Base-by-base conservation (phyloP, 2,797 vertebrate species). In the Chloroceryle inda region DNA sequence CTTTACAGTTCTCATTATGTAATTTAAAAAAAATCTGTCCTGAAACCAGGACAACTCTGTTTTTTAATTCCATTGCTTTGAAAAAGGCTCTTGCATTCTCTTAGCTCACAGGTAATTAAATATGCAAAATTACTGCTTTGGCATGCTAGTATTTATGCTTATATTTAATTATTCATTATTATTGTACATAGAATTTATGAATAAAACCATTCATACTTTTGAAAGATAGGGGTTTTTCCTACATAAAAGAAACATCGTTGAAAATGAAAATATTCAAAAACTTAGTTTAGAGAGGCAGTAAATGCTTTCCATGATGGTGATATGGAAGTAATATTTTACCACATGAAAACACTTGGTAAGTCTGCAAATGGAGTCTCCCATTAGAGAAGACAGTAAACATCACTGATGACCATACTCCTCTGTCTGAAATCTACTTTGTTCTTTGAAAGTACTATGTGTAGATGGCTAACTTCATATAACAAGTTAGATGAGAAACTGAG, bases 51-150 rank as follows among this genome's bases (percentile, higher is more conserved):
- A 52, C 50, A 52, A 5, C 10, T 22, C 31, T 72, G 38, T 0
- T 31, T 69, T 91, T 84, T 66, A 78, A 64, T 75, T 79, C 16
- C 2, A 4, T 77, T 94, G 79, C 69, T 93, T 94, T 95, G 52
- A 69, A 82, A 96, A 82, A 92, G 71, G 58, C 73, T 94, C 85
- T 91, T 80, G 45, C 40, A 47, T 85, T 94, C 29, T 68, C 24
- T 77, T 88, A 83, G 81, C n/a, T 91, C 91, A 73, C 44, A 64
- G 56, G 49, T 84, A 82, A 86, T 81, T 40, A 64, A 89, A 85
- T 75, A 26, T 50, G 53, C 33, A 85, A 13, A 76, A 40, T 47
- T 63, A 18, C 40, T 92, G 12, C 29, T 78, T 87, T 64, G n/a
- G 69, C 44, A n/a, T 82, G 53, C 27, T 74, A 20, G 8, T 84